These are phyloP conservation scores for Dasypogon diadema DNA, from an alignment of 2,888 invertebrate genomes.

Conservation along the genomic window DNA sequence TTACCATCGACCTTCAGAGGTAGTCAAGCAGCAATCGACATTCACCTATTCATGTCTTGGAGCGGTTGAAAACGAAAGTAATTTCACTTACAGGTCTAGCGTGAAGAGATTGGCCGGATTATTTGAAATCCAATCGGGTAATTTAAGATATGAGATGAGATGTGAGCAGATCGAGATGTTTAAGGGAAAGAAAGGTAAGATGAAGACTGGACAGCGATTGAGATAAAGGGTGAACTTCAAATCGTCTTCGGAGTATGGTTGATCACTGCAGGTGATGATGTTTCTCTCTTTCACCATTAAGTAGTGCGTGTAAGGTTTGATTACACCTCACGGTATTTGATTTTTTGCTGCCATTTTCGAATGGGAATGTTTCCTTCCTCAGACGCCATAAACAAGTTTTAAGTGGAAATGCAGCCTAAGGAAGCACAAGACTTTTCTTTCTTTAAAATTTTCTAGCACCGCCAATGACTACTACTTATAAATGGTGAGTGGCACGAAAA, in stretches of 20 bases:
- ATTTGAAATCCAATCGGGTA: slow-evolving; percentile 30
- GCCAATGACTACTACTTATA: slow-evolving; percentile 17
- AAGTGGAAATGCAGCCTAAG: too few species aligned
- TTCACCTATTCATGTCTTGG: slow-evolving; percentile 32
- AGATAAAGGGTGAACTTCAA: slow-evolving; percentile 3
- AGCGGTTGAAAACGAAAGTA: slow-evolving; percentile 39
- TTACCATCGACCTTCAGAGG: slow-evolving; percentile 48
- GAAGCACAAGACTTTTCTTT: too few species aligned
- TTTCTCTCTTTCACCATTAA: slow-evolving; percentile 38
- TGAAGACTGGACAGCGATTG: not conserved
- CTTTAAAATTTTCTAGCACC: not conserved
- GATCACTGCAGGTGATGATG: not conserved
- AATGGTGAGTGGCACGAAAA: slow-evolving; percentile 18
- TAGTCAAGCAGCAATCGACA: slow-evolving; percentile 1
- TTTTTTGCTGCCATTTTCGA: not conserved
- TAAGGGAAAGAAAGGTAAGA: slow-evolving; percentile 7
- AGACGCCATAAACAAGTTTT: too few species aligned
- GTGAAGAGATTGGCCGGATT: slow-evolving; percentile 25
- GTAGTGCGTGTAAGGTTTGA: slow-evolving; percentile 38
- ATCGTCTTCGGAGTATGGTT: not conserved
- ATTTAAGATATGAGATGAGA: slow-evolving; percentile 14
- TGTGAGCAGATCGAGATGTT: not conserved
- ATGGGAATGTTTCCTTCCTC: slow-evolving; percentile 8
- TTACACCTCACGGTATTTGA: slow-evolving; percentile 8
- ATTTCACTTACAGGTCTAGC: slow-evolving; percentile 40